A percentile compares a stretch with the other conserved stretches of the same genome.
Evolutionary conservation across 2,113 vertebrate species (phyloP).

Genomic region (Lophius piscatorius): DNA sequence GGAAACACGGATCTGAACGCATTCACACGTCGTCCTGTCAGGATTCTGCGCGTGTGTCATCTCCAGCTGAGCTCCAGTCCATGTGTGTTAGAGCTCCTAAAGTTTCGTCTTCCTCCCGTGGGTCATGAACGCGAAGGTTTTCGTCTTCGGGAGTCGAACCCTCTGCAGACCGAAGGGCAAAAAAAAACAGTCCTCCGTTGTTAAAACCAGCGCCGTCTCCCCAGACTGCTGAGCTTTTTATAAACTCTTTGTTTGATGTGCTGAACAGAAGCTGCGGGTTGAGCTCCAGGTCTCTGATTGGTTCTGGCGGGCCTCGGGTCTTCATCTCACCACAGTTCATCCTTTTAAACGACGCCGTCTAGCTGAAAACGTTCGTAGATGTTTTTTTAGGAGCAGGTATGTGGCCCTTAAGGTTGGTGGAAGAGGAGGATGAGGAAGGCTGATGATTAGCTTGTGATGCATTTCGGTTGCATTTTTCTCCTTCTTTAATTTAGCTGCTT

Average conservation of each 20-base stretch:
- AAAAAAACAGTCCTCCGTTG: slow-evolving; percentile 4
- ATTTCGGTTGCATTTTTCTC: too few relatives aligned
- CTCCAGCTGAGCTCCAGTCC: slow-evolving; percentile 50
- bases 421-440: too few relatives aligned
- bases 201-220: slow-evolving; percentile 6
- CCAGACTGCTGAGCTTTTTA: slow-evolving; percentile 12
- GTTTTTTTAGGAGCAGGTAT: too few relatives aligned
- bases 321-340: background rate
- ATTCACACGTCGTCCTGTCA: background rate
- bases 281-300: background rate
- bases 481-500: too few relatives aligned
- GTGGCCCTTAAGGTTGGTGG: too few relatives aligned
- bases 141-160: background rate
- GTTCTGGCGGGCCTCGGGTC: background rate
- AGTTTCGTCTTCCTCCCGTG: slow-evolving; percentile 43
- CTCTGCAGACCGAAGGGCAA: background rate
- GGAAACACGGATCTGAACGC: slow-evolving; percentile 26
- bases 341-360: too few relatives aligned
- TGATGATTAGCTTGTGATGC: too few relatives aligned
- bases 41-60: slow-evolving; percentile 53
- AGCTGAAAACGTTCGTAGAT: too few relatives aligned
- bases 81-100: slow-evolving; percentile 29
- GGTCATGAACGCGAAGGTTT: slow-evolving; percentile 13
- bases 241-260: slow-evolving; percentile 31
- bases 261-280: slow-evolving; percentile 21